phyloP scores from a whole-genome alignment of 1,140 invertebrate genomes.

The Drosophila repleta region DNA sequence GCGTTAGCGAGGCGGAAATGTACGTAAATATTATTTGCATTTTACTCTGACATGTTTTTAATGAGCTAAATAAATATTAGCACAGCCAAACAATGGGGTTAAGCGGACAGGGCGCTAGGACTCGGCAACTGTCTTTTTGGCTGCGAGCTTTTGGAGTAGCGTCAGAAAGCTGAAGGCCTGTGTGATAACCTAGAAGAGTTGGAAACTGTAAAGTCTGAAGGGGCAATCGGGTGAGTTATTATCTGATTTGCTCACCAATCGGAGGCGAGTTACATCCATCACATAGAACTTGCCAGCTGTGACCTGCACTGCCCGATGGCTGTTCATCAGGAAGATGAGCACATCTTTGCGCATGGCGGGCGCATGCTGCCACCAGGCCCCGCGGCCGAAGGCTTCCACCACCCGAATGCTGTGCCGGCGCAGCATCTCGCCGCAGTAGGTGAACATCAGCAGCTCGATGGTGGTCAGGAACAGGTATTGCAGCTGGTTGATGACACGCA shows the following conservation, averaged over 20 bases:
- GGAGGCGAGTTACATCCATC: slow-evolving; percentile 74
- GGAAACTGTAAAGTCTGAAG: too few relatives aligned
- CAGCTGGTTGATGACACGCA: slow-evolving; percentile 69
- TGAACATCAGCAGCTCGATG: slow-evolving; percentile 75
- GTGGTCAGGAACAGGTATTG: slow-evolving; percentile 67
- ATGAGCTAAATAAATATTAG: slow-evolving; percentile 71
- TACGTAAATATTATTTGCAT: slow-evolving; percentile 69
- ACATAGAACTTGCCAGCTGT: slow-evolving; percentile 79
- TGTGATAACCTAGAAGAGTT: slow-evolving; percentile 58
- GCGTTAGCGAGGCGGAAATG: slow-evolving; percentile 53
- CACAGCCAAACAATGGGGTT: slow-evolving; percentile 29
- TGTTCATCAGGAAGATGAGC: slow-evolving; percentile 70
- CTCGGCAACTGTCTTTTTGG: slow-evolving; percentile 86
- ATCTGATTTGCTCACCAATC: slow-evolving; percentile 49
- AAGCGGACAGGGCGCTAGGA: slow-evolving; percentile 9
- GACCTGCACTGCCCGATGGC: slow-evolving; percentile 59
- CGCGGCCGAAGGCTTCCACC: slow-evolving; percentile 73
- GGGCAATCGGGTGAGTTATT: background rate
- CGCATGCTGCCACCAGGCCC: slow-evolving; percentile 65
- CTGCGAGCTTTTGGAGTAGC: slow-evolving; percentile 85
- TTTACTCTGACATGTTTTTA: slow-evolving; percentile 69
- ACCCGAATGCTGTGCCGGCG: slow-evolving; percentile 66
- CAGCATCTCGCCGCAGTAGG: slow-evolving; percentile 73
- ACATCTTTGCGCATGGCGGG: slow-evolving; percentile 58
- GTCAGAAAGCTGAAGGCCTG: slow-evolving; percentile 82